phyloP scores from a whole-genome alignment of 2,797 vertebrate genomes.

The Sebastes vulpes region DNA sequence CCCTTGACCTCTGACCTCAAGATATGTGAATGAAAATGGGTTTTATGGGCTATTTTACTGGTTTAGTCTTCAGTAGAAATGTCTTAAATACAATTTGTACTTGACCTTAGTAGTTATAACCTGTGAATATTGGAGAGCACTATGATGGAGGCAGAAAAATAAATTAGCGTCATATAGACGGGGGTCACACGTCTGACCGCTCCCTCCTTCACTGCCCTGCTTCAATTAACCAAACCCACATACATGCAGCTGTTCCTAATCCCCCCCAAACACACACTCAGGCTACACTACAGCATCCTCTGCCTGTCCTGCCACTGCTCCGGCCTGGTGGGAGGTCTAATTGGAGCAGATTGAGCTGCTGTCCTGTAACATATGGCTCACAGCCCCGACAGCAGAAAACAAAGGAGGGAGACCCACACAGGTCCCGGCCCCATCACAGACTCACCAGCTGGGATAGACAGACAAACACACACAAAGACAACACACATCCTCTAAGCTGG shows the following conservation, averaged over 20 bases:
- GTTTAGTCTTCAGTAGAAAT: not conserved
- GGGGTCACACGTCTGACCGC: constrained; percentile 11
- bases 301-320: constrained; percentile 33
- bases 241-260: constrained; percentile 65
- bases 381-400: constrained; percentile 59
- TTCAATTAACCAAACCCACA: constrained; percentile 33
- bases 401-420: constrained; percentile 51
- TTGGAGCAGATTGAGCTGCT: constrained; percentile 72
- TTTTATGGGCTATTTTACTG: not conserved
- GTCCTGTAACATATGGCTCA: constrained; percentile 81
- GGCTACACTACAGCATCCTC: not conserved
- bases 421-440: constrained; percentile 64
- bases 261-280: not conserved
- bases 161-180: not conserved
- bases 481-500: not conserved
- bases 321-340: constrained; percentile 67
- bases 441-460: constrained; percentile 64
- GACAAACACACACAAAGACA: not conserved
- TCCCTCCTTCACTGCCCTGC: not conserved
- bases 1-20: too few species aligned
- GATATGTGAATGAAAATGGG: too few species aligned
- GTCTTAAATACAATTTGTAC: not conserved
- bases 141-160: not conserved
- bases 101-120: not conserved
- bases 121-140: not conserved